Evolutionary conservation across 2,113 vertebrate species (phyloP).

Genomic region (Malurus elegans): DNA sequence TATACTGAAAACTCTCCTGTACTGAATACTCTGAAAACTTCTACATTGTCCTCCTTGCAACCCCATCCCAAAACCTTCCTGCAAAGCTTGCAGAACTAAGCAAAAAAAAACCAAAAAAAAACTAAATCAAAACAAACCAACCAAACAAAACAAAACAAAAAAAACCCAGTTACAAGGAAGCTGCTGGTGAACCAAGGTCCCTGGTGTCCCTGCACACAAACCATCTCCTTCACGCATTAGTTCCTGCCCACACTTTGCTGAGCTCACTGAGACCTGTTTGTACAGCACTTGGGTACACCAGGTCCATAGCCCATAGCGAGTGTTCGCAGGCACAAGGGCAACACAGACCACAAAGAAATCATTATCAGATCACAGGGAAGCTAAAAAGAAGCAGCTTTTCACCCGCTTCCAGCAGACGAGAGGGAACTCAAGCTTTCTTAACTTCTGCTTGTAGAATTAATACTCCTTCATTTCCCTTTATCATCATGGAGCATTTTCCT

Average conservation of each 20-base stretch:
- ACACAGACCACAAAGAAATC: conserved; percentile 2
- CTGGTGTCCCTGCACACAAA: background rate
- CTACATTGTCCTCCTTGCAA: background rate
- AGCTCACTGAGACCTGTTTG: background rate
- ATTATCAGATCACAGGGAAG: background rate
- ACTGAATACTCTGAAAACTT: background rate
- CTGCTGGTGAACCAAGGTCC: background rate
- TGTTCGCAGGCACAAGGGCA: conserved; percentile 7
- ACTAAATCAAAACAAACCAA: no score
- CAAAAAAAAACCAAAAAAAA: background rate
- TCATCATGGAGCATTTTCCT: conserved; percentile 6
- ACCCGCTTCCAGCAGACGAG: background rate
- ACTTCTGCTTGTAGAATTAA: conserved; percentile 16
- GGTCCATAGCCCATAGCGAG: background rate
- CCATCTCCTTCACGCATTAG: background rate
- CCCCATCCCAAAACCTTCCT: background rate
- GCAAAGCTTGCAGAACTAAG: background rate
- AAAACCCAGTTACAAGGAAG: background rate
- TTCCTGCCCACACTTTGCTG: background rate
- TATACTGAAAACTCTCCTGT: no score
- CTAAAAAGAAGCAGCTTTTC: background rate
- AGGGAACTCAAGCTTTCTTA: background rate
- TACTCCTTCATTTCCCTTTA: conserved; percentile 21
- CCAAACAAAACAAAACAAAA: background rate
- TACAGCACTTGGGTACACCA: background rate